Percentiles rank a stretch among this genome's conserved stretches.
phyloP scores from a whole-genome alignment of 2,888 invertebrate species.

The Netelia melanura region DNA sequence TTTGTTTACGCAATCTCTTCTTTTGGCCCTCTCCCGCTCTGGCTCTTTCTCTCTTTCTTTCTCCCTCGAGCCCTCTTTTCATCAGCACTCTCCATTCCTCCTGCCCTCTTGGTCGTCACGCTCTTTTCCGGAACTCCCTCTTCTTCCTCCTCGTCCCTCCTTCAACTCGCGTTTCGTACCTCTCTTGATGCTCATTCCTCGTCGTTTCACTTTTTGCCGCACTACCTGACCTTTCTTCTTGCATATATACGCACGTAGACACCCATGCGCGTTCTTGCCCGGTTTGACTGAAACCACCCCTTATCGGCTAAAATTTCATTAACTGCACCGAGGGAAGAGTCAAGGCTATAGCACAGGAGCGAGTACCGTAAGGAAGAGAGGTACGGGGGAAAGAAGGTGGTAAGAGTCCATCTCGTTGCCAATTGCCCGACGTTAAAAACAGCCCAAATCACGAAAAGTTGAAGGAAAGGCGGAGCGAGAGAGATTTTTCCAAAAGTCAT shows the following conservation, averaged over 20 bases:
- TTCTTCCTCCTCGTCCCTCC: background rate
- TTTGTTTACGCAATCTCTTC: constrained; percentile 75
- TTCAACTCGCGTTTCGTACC: constrained; percentile 8
- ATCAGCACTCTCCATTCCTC: constrained; percentile 29
- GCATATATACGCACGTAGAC: background rate
- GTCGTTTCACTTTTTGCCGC: constrained; percentile 44
- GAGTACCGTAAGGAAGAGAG: constrained; percentile 40
- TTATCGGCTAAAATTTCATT: constrained; percentile 63
- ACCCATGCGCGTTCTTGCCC: constrained; percentile 7
- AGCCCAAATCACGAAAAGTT: constrained; percentile 50
- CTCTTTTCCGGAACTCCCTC: constrained; percentile 4
- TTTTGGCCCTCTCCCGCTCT: constrained; percentile 57
- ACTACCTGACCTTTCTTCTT: background rate
- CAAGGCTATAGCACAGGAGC: constrained; percentile 7
- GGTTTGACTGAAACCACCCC: constrained; percentile 40
- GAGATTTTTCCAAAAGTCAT: constrained; percentile 62
- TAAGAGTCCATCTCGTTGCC: constrained; percentile 49
- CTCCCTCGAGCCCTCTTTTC: constrained; percentile 31
- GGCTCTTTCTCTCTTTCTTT: constrained; percentile 32
- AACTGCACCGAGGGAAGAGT: constrained; percentile 48
- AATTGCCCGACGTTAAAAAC: constrained; percentile 67
- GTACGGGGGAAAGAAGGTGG: constrained; percentile 50
- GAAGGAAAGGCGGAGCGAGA: background rate
- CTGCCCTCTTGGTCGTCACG: constrained; percentile 27
- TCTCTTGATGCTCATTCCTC: constrained; percentile 40